Conservation (phyloP, 2,797 vertebrate genomes). For the Anguilla anguilla region DNA sequence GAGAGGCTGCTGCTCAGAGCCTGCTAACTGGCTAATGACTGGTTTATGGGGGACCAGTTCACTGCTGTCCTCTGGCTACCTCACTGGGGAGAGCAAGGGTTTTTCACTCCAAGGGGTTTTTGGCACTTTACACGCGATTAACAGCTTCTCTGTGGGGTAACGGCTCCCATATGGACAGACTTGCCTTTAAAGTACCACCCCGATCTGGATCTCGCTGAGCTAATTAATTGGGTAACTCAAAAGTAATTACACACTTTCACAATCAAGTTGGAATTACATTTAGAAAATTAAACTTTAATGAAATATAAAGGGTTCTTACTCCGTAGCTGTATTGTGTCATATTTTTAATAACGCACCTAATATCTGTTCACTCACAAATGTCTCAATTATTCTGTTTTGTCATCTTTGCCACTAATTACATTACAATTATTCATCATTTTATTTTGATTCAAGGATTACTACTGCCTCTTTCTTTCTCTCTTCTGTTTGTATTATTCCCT, state of each 20-base stretch:
- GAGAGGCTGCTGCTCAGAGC: neutral
- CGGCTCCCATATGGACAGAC: neutral
- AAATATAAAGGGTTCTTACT: neutral
- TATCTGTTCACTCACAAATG: neutral
- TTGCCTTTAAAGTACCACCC: neutral
- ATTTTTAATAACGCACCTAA: neutral
- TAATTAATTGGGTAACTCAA: constrained; percentile 10
- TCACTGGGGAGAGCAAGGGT: neutral
- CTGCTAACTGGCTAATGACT: neutral
- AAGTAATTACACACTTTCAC: constrained; percentile 3
- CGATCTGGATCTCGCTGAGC: neutral
- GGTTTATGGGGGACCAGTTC: neutral
- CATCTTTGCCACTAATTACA: constrained; percentile 1
- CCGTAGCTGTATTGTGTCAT: neutral
- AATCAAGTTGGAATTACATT: neutral
- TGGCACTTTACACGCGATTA: neutral
- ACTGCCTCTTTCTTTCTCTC: neutral
- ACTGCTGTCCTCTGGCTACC: neutral
- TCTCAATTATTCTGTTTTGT: neutral
- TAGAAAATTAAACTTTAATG: neutral
- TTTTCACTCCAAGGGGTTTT: neutral
- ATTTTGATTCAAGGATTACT: neutral
- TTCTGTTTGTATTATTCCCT: neutral
- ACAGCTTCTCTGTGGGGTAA: neutral
- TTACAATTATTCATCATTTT: neutral